Evolutionary conservation across 2,113 vertebrate genomes (phyloP).

Genomic region (Alaudala cheleensis): DNA sequence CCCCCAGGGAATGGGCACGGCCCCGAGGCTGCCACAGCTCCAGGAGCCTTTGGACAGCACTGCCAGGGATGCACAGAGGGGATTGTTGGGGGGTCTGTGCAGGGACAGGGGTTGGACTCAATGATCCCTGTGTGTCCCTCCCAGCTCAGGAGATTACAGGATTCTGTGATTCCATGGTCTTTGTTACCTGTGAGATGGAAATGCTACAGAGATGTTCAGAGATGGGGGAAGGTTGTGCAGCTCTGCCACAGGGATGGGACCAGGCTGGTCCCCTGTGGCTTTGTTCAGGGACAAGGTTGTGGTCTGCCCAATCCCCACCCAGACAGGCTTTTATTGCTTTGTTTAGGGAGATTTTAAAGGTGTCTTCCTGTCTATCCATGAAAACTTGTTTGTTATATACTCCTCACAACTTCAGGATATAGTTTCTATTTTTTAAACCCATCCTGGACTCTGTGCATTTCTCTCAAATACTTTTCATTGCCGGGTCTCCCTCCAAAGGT

Average conservation of each 20-base stretch:
- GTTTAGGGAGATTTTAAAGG: background rate
- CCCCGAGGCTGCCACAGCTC: background rate
- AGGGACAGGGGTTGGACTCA: fast-evolving
- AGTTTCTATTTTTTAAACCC: background rate
- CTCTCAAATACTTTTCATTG: background rate
- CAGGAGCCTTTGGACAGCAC: background rate
- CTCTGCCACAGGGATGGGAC: background rate
- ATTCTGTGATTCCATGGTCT: background rate
- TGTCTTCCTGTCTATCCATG: background rate
- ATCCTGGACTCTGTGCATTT: background rate
- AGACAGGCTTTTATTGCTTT: background rate
- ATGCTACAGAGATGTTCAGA: background rate
- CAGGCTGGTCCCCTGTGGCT: background rate
- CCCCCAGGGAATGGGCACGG: background rate
- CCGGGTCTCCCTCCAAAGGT: background rate
- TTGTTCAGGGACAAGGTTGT: background rate
- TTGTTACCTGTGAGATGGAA: background rate
- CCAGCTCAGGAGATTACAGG: background rate
- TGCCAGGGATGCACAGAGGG: background rate
- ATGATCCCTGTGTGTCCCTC: background rate
- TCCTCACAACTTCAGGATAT: background rate
- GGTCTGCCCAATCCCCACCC: background rate
- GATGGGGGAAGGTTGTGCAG: too few species aligned
- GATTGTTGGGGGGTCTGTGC: background rate
- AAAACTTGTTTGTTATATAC: background rate